Evolutionary conservation across 2,888 invertebrate genomes (phyloP), one percentile per base, ranked within the genome.

Genomic region (Teinopalpus imperialis): DNA sequence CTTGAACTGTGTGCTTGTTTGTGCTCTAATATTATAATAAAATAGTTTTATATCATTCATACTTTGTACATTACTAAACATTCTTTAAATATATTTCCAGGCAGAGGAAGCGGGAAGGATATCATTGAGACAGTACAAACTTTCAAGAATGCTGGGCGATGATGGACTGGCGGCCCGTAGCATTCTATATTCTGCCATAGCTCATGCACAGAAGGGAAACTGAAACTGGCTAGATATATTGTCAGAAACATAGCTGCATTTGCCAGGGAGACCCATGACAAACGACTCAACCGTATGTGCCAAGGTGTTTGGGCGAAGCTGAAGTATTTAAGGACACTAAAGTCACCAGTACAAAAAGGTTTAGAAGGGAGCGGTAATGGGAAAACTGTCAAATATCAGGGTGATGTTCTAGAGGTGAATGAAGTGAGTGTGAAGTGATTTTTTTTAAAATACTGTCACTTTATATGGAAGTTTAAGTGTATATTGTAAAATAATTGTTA

Each of bases 81-180:
- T n/a, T n/a, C n/a, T n/a, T n/a, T n/a, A n/a, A n/a, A n/a, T n/a
- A n/a, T n/a, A n/a, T 23, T 16, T 30, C n/a, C 74, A 96, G 96
- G 98, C 98, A 7, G 91, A 94, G 64, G 93, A 93, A 63, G 98
- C 98, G 18, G 97, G 96, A 0, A 92, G 93, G 69, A 97, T 98
- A 74, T 97, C 98, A 6, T 39, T 93, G 9, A 90, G 94, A 51
- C 98, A 99, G 72, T 90, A 98, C 51, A 90, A 90, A 64, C 85
- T 98, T 14, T 97, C 98, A 0, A 67, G 93, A 50, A 91, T 93
- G 63, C 86, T 97, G 26, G 95, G 95, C 0, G 97, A 98, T 80
- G 95, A 96, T 0, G 90, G 92, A 21, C 81, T 96, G 35, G 93
- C 94, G 24, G 92, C 95, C 0, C 91, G 97, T 44, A 98, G 98